Evolutionary conservation across 2,797 vertebrate species (phyloP).

Genomic region (Microctenopoma steveboyesi): DNA sequence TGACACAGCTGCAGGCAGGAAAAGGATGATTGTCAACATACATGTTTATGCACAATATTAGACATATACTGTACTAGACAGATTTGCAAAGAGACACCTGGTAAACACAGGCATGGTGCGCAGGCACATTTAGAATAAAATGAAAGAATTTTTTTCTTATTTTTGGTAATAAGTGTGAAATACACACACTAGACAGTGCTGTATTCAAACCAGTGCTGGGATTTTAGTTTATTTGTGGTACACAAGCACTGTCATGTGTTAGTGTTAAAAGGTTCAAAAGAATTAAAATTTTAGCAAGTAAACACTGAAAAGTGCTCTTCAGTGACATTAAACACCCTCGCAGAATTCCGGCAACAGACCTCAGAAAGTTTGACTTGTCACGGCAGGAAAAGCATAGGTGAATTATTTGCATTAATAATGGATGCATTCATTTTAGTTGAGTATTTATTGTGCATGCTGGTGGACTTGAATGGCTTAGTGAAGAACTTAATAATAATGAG

Average conservation of each 20-base stretch:
- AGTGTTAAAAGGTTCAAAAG: conserved; percentile 1
- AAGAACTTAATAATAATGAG: conserved; percentile 24
- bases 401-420: conserved; percentile 36
- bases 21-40: conserved; percentile 42
- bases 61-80: conserved; percentile 23
- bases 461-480: conserved; percentile 17
- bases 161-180: too few species aligned
- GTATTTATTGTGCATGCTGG: not conserved
- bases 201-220: not conserved
- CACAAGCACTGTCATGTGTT: not conserved
- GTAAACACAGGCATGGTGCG: conserved; percentile 18
- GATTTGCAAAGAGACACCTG: conserved; percentile 14
- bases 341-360: conserved; percentile 4
- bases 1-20: conserved; percentile 88
- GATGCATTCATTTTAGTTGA: conserved; percentile 15
- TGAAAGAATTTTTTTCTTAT: too few species aligned
- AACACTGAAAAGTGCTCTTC: conserved; percentile 8
- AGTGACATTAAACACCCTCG: not conserved
- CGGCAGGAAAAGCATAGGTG: conserved; percentile 23
- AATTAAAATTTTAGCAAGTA: not conserved
- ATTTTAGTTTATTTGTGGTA: not conserved
- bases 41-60: conserved; percentile 38
- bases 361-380: conserved; percentile 18
- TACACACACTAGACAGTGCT: too few species aligned
- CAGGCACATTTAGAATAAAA: not conserved